These are phyloP conservation scores for Bombylius major DNA, from an alignment of 2,888 invertebrate genomes.

Conservation along the genomic window DNA sequence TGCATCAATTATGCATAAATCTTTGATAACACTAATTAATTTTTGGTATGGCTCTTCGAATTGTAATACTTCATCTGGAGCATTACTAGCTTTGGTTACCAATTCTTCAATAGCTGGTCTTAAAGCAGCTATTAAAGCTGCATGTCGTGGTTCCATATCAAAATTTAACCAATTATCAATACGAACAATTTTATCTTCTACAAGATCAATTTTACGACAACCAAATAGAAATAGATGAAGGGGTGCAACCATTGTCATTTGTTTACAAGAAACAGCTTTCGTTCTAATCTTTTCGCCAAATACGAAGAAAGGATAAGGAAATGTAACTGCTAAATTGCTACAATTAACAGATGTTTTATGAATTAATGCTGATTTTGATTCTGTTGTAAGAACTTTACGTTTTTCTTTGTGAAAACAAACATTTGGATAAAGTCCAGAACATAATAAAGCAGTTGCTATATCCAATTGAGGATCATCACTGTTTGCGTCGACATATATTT, in stretches of 20 bases:
- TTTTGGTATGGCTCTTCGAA: slow-evolving; percentile 28
- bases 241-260: slow-evolving; percentile 91
- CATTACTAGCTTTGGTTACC: slow-evolving; percentile 62
- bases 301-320: slow-evolving; percentile 90
- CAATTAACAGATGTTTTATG: slow-evolving; percentile 97
- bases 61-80: slow-evolving; percentile 63
- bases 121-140: slow-evolving; percentile 71
- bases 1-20: slow-evolving; percentile 63
- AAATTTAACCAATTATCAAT: slow-evolving; percentile 93
- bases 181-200: slow-evolving; percentile 58
- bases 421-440: slow-evolving; percentile 91
- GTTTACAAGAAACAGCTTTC: slow-evolving; percentile 89
- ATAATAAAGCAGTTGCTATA: slow-evolving; percentile 69
- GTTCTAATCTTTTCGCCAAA: slow-evolving; percentile 98
- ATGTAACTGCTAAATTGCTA: slow-evolving; percentile 65
- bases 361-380: slow-evolving; percentile 86
- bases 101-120: slow-evolving; percentile 81
- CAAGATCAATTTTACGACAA: slow-evolving; percentile 50
- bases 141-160: slow-evolving; percentile 64
- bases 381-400: slow-evolving; percentile 87
- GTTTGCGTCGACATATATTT: slow-evolving; percentile 60
- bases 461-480: slow-evolving; percentile 71
- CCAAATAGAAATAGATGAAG: slow-evolving; percentile 87
- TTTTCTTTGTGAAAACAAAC: slow-evolving; percentile 93
- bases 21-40: slow-evolving; percentile 56